A percentile compares a stretch with the other conserved stretches of the same genome.
Evolutionary conservation across 2,797 vertebrate species (phyloP).

Genomic region (Thripadectes ignobilis): DNA sequence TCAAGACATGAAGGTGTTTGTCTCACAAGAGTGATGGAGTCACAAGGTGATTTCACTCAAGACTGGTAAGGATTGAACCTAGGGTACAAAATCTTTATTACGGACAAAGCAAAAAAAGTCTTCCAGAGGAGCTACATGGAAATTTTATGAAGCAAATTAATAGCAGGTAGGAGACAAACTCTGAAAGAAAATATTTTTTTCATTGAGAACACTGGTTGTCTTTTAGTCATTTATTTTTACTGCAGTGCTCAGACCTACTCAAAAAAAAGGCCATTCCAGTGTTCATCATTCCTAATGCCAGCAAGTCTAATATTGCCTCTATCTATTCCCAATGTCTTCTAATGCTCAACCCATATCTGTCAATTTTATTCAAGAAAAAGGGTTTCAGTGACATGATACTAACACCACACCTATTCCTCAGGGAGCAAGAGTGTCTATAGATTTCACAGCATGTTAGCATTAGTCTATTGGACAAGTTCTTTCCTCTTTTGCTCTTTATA

Average conservation of each 20-base stretch:
- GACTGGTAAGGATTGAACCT: accelerated
- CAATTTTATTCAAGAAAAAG: conserved; percentile 12
- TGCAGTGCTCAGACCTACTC: not conserved
- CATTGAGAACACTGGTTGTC: not conserved
- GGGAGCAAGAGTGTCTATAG: not conserved
- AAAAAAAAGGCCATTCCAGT: not conserved
- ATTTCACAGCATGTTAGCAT: conserved; percentile 10
- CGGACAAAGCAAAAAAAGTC: not conserved
- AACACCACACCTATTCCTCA: conserved; percentile 6
- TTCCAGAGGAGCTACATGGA: accelerated
- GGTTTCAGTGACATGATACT: not conserved
- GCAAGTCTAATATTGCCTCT: not conserved
- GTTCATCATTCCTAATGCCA: not conserved
- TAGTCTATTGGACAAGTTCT: not conserved
- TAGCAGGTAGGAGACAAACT: not conserved
- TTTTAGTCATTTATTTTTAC: not conserved
- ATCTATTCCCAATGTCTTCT: not conserved
- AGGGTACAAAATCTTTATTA: not conserved
- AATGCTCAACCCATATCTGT: not conserved
- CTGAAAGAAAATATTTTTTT: not conserved
- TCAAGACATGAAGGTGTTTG: not conserved
- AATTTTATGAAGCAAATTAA: not conserved
- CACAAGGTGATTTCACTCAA: not conserved
- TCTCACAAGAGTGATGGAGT: not conserved
- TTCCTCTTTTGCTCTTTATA: not conserved